Evolutionary conservation across 2,113 vertebrate genomes (phyloP).

Genomic region (Ictalurus furcatus): DNA sequence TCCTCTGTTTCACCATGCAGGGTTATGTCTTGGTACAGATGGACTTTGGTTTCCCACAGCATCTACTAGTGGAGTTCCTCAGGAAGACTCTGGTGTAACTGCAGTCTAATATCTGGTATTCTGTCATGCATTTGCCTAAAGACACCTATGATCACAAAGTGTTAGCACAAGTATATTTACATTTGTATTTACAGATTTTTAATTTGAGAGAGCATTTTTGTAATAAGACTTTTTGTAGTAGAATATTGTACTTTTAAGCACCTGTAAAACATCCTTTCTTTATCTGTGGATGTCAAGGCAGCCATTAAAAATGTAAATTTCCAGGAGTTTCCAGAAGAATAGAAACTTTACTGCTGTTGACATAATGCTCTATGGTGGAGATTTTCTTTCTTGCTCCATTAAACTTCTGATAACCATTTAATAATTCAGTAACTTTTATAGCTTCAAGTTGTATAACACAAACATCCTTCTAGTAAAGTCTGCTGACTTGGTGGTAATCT

Average conservation of each 20-base stretch:
- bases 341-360: not conserved
- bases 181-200: not conserved
- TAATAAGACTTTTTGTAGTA: not conserved
- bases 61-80: slow-evolving; percentile 80
- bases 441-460: not conserved
- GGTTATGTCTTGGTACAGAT: slow-evolving; percentile 77
- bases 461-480: not conserved
- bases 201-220: not conserved
- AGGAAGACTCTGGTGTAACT: slow-evolving; percentile 66
- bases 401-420: not conserved
- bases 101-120: not conserved
- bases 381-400: not conserved
- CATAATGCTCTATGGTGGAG: not conserved
- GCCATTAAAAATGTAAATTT: not conserved
- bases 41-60: slow-evolving; percentile 83
- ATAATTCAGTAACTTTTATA: not conserved
- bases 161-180: not conserved
- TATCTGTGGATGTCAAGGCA: not conserved
- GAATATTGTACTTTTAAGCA: not conserved
- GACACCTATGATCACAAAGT: not conserved
- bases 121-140: not conserved
- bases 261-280: not conserved
- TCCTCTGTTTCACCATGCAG: slow-evolving; percentile 59
- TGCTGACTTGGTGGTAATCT: not conserved
- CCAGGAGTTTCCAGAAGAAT: not conserved